phyloP scores from a whole-genome alignment of 1,140 invertebrate species.

The Bombus fervidus region DNA sequence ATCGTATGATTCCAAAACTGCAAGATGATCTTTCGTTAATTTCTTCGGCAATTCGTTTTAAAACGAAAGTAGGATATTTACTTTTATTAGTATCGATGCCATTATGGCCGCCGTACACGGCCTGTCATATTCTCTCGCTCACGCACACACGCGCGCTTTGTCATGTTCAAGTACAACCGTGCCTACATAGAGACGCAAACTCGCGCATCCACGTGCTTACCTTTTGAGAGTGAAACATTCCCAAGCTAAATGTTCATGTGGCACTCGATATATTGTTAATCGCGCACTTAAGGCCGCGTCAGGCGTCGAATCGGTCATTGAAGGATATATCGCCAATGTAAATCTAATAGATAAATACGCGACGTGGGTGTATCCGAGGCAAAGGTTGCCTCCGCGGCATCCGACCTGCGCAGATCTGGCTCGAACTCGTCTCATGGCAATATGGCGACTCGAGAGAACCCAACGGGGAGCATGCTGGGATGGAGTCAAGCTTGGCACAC shows the following conservation, averaged over 20 bases:
- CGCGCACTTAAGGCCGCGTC: conserved; percentile 32
- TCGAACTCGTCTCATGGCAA: conserved; percentile 37
- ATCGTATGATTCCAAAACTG: not conserved
- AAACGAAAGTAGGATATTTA: not conserved
- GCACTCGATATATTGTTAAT: conserved; percentile 17
- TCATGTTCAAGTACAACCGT: not conserved
- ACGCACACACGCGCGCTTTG: conserved; percentile 8
- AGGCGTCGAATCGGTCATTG: conserved; percentile 31
- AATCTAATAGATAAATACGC: conserved; percentile 27
- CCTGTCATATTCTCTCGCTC: not conserved
- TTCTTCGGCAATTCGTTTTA: not conserved
- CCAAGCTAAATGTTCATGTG: conserved; percentile 9
- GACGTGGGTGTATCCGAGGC: conserved; percentile 50
- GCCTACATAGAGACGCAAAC: not conserved
- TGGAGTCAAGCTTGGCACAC: conserved; percentile 39
- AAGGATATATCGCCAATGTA: conserved; percentile 26
- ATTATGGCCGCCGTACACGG: conserved; percentile 5
- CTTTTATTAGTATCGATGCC: not conserved
- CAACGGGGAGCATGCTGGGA: conserved; percentile 12
- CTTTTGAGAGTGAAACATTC: not conserved
- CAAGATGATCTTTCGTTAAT: not conserved
- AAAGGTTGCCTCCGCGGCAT: conserved; percentile 33
- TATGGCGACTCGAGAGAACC: conserved; percentile 55
- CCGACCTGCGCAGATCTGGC: conserved; percentile 55
- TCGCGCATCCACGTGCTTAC: conserved; percentile 31